Evolutionary conservation across 2,888 invertebrate species (phyloP), one percentile per base, ranked within the genome.

Genomic region (Mimumesa dahlbomi): DNA sequence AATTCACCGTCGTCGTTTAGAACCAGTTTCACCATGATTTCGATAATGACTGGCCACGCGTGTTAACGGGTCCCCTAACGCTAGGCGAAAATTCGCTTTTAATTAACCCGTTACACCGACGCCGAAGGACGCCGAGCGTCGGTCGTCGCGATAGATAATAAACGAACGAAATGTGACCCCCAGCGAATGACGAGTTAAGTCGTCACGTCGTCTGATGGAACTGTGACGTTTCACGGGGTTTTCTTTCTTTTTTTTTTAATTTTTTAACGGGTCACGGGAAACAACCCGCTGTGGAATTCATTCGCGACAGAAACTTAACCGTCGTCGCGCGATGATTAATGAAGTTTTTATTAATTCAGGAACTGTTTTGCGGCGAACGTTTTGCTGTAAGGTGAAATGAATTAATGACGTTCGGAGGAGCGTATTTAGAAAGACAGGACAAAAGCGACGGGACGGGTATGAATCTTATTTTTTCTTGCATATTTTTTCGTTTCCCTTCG

Each of bases 1-100:
- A 57, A 66, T 66, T 46, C 19, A 46, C n/a, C n/a, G 7, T 13
- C 9, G 31, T 22, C 42, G 40, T 43, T 58, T 48, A 59, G 68
- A 53, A 42, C 42, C 40, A 14, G 9, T 6, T n/a, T 40, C n/a
- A n/a, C n/a, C n/a, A 25, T 53, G 48, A 69, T 68, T 59, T 59
- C 52, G 42, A 48, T 67, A 67, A 57, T 68, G 29, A 40, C n/a
- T 50, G 50, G 6, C 34, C 9, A 7, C n/a, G 31, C 19, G 40
- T 46, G 40, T n/a, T n/a, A n/a, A n/a, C n/a, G n/a, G n/a, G n/a
- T n/a, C n/a, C n/a, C 16, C 40, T 7, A 57, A 50, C 29, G 13
- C 21, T n/a, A 13, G 13, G 16, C 1, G 52, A 53, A 69, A 69
- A 69, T 68, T 59, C 53, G 69, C 58, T 68, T 68, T 69, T 68